phyloP scores from a whole-genome alignment of 23 tunicate genomes.

The Ciona savignyi region DNA sequence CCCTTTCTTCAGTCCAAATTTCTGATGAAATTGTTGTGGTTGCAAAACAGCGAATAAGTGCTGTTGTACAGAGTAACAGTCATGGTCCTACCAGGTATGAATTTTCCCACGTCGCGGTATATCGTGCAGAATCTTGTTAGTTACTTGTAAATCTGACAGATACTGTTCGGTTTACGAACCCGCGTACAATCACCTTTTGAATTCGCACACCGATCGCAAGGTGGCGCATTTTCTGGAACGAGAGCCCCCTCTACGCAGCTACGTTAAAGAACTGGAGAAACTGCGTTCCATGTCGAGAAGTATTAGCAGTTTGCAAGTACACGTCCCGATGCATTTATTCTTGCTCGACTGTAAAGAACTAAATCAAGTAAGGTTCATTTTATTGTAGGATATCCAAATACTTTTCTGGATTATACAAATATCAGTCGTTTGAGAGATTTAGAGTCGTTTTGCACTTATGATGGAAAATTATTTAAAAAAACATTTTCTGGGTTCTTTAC shows the following conservation, averaged over 20 bases:
- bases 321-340: constrained; percentile 78
- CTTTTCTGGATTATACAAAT: no score
- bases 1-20: constrained; percentile 51
- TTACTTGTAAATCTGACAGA: no score
- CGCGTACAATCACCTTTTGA: constrained; percentile 46
- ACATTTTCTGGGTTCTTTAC: no score
- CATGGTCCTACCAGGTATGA: constrained; percentile 69
- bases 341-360: constrained; percentile 60
- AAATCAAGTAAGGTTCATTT: constrained; percentile 66
- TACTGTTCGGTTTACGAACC: constrained; percentile 81
- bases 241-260: constrained; percentile 66
- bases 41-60: constrained; percentile 81
- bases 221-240: constrained; percentile 61
- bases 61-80: constrained; percentile 56
- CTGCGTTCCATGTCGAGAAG: constrained; percentile 51
- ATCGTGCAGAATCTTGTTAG: no score
- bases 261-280: constrained; percentile 73
- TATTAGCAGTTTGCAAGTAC: constrained; percentile 44
- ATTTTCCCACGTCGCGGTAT: no score
- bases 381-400: no score
- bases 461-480: no score
- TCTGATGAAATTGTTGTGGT: constrained; percentile 81
- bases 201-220: constrained; percentile 47
- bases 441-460: no score
- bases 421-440: no score